Base-by-base conservation (phyloP, 2,113 vertebrate genomes). In the Leptodactylus fuscus region DNA sequence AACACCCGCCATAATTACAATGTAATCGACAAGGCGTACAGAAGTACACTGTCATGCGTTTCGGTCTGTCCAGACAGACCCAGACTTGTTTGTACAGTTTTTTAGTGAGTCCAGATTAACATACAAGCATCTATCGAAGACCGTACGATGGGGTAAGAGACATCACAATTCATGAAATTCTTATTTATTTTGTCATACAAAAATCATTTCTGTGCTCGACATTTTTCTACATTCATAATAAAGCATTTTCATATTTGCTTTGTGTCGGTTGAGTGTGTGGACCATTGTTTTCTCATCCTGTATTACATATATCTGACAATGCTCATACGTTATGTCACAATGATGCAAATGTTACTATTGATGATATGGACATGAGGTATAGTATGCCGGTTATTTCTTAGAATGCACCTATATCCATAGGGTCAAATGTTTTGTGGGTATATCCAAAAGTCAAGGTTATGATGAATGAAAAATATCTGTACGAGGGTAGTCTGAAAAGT, bases 1-100 rank as follows among this genome's bases (percentile, higher is more conserved):
- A n/a, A n/a, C n/a, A n/a, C n/a, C n/a, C 0, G 38, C 94, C 86
- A 95, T 96, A 83, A 95, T 95, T 91, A 88, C 96, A 96, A 90
- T 94, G 95, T 84, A 96, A 96, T 90, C 94, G 94, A 15, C 95
- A 96, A 85, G 95, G 96, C 88, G 95, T 96, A 84, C 96, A 97
- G 89, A 95, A 96, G 87, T 97, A 97, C 87, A 94, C 96, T 95
- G 96, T 97, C 0, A 96, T 97, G 81, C 95, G 96, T 82, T 95
- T 95, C 62, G 94, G 92, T 0, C 88, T 94, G 80, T 90, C 95
- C 91, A 75, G n/a, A 46, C 53, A 94, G 95, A 16, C 92, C 93
- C 77, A 0, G 96, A 97, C 92, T 97, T 96, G 90, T 97, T 96
- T 92, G 93, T 97, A 91, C 96, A 97, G 91, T 78, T 91, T 92